Base-by-base conservation (phyloP, 2,888 invertebrate genomes). In the Camptogramma bilineatum region DNA sequence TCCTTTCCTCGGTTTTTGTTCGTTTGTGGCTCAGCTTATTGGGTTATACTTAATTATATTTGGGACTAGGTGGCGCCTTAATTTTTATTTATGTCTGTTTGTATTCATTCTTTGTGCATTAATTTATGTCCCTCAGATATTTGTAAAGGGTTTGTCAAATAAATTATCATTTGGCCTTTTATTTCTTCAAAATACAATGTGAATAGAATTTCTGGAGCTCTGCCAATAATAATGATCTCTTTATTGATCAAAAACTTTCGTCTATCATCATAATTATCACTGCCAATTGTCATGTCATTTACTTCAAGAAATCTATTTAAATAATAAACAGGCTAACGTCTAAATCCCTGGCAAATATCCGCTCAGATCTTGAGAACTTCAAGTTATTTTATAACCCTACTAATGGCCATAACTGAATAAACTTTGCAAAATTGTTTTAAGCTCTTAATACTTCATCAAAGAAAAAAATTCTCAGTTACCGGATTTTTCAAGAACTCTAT, bases 1-100 rank as follows among this genome's bases (percentile, higher is more conserved):
- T 88, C 85, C 84, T 85, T 83, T 80, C 80, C 69, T 80, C 79
- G 74, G 76, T 81, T 87, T 90, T 88, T 89, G 88, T 88, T 87
- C 84, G 86, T 84, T 84, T 82, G 84, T 76, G 82, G 78, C 81
- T 69, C 75, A 76, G 86, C 80, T 90, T 91, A 91, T 91, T 91
- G 88, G 85, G 91, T 91, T 91, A 88, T 88, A 81, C 84, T 83
- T 87, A 88, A 90, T 90, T 87, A 85, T 85, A 83, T 88, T 89
- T 86, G 82, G 82, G 82, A 13, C 76, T 75, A 69, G 75, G 76
- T 73, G 74, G 76, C 71, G 62, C 79, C 81, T 84, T 88, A 88
- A 89, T 90, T 90, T 90, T 90, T 90, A 91, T 91, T 90, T 86
- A 88, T 85, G 82, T 75, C 68, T 72, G 76, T 71, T 77, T 74